Conservation (phyloP, 2,797 vertebrate genomes). For the Salmo trutta region DNA sequence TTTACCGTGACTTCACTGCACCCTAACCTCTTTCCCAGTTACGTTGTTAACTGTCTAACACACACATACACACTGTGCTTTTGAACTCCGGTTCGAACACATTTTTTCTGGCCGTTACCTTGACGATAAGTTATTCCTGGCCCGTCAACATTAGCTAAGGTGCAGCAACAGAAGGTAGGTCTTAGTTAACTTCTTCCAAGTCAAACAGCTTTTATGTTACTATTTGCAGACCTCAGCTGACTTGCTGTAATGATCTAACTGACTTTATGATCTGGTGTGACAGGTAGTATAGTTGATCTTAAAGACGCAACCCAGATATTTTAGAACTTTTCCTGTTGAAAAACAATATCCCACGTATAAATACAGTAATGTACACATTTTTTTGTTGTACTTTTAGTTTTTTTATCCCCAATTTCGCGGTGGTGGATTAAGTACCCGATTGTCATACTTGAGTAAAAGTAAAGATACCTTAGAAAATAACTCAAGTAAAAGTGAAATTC, state of each 20-base stretch:
- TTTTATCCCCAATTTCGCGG: too few species aligned
- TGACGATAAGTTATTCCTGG: not conserved
- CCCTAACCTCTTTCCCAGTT: not conserved
- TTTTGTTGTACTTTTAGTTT: too few species aligned
- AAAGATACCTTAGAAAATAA: too few species aligned
- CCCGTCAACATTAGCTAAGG: not conserved
- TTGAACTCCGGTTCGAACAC: not conserved
- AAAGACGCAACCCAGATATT: not conserved
- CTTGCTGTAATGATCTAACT: constrained; percentile 26
- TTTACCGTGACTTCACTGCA: not conserved
- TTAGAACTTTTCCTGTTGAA: not conserved
- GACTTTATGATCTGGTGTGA: constrained; percentile 17
- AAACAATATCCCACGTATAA: too few species aligned
- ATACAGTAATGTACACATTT: too few species aligned
- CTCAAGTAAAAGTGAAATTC: too few species aligned
- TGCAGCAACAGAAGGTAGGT: not conserved
- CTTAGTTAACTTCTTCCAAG: constrained; percentile 15
- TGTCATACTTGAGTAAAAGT: too few species aligned
- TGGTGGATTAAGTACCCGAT: too few species aligned
- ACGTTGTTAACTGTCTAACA: not conserved
- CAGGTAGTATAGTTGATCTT: too few species aligned
- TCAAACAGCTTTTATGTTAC: constrained; percentile 7
- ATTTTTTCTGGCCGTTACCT: too few species aligned
- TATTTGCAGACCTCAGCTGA: constrained; percentile 44
- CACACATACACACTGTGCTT: not conserved